Percentiles rank a stretch among this genome's conserved stretches.
Conservation (phyloP, 1,140 invertebrate species). For the Platyscapa corneri region DNA sequence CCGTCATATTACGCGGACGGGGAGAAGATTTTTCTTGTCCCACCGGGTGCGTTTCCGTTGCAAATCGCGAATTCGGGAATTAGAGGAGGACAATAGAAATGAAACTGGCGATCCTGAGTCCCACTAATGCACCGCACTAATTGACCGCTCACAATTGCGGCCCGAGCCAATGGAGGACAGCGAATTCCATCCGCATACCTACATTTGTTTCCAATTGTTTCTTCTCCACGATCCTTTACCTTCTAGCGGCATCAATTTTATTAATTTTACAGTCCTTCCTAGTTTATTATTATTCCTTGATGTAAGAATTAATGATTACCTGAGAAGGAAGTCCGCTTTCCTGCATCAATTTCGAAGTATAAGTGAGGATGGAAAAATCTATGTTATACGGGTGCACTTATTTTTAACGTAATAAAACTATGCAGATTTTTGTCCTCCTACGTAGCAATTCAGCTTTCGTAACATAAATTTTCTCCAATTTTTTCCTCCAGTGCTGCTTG, state of each 20-base stretch:
- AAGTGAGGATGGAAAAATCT: not conserved
- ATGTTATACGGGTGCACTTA: not conserved
- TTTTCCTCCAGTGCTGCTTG: not conserved
- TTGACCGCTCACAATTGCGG: no score
- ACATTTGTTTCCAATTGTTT: no score
- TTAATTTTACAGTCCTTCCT: not conserved
- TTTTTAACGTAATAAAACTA: not conserved
- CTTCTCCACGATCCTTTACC: no score
- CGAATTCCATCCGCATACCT: no score
- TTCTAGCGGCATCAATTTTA: no score
- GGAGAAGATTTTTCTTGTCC: not conserved
- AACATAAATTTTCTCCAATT: not conserved
- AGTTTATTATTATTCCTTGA: not conserved
- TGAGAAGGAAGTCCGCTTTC: not conserved
- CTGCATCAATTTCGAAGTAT: not conserved
- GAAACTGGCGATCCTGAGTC: no score
- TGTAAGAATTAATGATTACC: not conserved
- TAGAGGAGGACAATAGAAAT: no score
- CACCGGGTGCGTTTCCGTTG: no score
- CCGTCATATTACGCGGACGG: no score
- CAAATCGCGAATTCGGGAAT: no score
- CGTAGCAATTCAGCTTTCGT: not conserved
- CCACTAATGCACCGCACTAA: no score
- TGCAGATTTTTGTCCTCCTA: not conserved
- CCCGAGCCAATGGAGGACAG: no score